These are phyloP conservation scores for Bugula neritina DNA, from an alignment of 2,888 invertebrate genomes.

Conservation along the genomic window DNA sequence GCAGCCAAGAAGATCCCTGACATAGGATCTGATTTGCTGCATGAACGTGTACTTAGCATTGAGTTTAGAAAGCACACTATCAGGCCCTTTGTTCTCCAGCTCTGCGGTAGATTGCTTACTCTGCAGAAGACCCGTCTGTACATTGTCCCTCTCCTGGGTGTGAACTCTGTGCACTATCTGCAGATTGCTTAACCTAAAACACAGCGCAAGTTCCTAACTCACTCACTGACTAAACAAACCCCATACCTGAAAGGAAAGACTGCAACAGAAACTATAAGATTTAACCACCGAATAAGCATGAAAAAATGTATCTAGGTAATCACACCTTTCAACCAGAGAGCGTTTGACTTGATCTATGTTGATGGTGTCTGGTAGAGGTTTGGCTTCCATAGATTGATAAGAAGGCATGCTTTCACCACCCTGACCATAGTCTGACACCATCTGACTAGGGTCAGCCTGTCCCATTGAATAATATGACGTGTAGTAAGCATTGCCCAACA, in stretches of 20 bases:
- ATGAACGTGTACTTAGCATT: slow-evolving; percentile 84
- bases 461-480: slow-evolving; percentile 1
- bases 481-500: neutral
- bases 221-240: no score
- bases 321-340: slow-evolving; percentile 20
- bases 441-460: neutral
- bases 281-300: no score
- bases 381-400: neutral
- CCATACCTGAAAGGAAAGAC: no score
- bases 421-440: neutral
- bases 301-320: no score
- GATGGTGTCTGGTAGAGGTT: slow-evolving; percentile 15
- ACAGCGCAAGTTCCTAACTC: no score
- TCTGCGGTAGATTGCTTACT: slow-evolving; percentile 35
- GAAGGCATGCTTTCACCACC: neutral
- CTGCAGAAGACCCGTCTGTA: neutral
- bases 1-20: slow-evolving; percentile 93
- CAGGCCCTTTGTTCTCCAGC: slow-evolving; percentile 55
- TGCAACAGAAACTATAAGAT: no score
- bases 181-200: slow-evolving; percentile 58
- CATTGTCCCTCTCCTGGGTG: slow-evolving; percentile 55
- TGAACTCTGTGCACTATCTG: slow-evolving; percentile 60
- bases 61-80: slow-evolving; percentile 61
- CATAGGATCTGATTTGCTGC: slow-evolving; percentile 89
- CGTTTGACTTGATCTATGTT: slow-evolving; percentile 13